Percentiles rank a stretch among this genome's conserved stretches.
Evolutionary conservation across 2,888 invertebrate species (phyloP).

Genomic region (Scrobipalpa atriplicella): DNA sequence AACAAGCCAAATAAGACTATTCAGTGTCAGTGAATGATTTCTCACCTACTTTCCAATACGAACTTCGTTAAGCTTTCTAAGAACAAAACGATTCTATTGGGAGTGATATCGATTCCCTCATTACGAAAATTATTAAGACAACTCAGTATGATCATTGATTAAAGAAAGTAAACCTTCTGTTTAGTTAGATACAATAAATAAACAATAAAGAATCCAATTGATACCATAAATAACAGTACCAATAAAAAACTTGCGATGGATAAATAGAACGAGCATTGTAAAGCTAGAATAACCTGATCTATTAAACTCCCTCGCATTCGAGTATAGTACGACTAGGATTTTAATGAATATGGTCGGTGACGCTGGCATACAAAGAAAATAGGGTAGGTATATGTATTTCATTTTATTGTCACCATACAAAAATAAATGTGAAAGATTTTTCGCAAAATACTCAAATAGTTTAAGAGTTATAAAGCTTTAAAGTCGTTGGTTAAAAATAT

Average conservation of each 20-base stretch:
- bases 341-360: no score
- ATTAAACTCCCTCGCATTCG: background rate
- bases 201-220: conserved; percentile 8
- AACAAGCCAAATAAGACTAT: conserved; percentile 9
- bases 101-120: background rate
- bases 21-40: conserved; percentile 14
- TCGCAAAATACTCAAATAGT: no score
- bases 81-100: background rate
- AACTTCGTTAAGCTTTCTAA: background rate
- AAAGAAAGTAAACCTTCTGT: background rate
- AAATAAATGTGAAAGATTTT: no score
- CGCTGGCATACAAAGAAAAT: no score
- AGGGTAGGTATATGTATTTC: no score
- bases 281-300: background rate
- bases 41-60: conserved; percentile 16
- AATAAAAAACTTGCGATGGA: conserved; percentile 27
- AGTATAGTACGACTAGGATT: background rate
- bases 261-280: background rate
- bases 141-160: background rate
- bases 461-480: no score
- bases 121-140: background rate
- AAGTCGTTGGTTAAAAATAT: no score
- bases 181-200: background rate
- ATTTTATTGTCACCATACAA: no score
- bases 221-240: conserved; percentile 24